These are phyloP conservation scores for Ypsolopha scabrella DNA, from an alignment of 2,888 invertebrate species.

Conservation along the genomic window DNA sequence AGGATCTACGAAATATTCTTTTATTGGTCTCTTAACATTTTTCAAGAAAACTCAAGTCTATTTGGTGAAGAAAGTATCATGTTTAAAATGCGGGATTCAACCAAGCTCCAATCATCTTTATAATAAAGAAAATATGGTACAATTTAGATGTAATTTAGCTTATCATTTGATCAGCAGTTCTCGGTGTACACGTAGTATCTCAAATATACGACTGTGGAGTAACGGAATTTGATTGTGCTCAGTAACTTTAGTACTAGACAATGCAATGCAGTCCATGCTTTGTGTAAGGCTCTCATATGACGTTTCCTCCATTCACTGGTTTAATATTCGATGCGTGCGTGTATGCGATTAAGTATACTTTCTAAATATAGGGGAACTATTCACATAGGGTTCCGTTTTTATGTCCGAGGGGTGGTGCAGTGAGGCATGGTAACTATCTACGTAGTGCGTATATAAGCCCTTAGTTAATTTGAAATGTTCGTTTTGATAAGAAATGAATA, in stretches of 20 bases:
- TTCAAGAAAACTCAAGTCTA: not conserved
- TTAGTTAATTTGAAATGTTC: constrained; percentile 42
- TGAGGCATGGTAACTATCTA: constrained; percentile 34
- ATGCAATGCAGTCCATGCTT: constrained; percentile 38
- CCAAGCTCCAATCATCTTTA: constrained; percentile 19
- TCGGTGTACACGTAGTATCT: constrained; percentile 6
- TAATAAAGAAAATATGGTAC: constrained; percentile 11
- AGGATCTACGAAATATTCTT: not conserved
- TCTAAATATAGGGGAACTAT: constrained; percentile 58
- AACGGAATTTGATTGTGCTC: constrained; percentile 33
- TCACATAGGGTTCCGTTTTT: constrained; percentile 45
- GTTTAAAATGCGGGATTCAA: constrained; percentile 3
- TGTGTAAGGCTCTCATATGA: constrained; percentile 60
- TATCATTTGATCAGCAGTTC: constrained; percentile 21
- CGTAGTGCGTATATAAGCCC: constrained; percentile 43
- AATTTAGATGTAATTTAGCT: constrained; percentile 12
- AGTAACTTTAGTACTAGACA: constrained; percentile 29
- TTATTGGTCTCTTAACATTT: not conserved
- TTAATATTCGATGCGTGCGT: constrained; percentile 60
- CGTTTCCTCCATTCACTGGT: constrained; percentile 53
- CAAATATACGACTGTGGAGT: constrained; percentile 17
- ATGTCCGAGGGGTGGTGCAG: constrained; percentile 41
- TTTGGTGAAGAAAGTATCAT: not conserved
- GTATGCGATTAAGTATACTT: constrained; percentile 63
- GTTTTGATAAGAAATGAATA: constrained; percentile 24